These are phyloP conservation scores for Julus scanicus DNA, from an alignment of 2,888 invertebrate genomes.

Conservation along the genomic window DNA sequence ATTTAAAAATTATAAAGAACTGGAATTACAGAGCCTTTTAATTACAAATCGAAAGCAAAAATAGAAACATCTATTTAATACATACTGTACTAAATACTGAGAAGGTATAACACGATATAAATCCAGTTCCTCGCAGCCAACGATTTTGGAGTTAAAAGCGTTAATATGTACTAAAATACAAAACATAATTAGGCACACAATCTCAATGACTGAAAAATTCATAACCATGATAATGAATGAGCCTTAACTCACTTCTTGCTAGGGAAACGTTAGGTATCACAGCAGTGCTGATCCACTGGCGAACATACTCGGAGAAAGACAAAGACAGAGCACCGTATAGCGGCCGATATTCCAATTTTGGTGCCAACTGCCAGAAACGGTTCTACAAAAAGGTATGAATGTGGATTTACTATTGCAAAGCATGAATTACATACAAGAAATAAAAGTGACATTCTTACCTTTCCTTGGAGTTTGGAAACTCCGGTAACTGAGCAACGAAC, in stretches of 20 bases:
- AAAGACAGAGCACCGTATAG: not conserved
- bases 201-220: not conserved
- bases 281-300: not conserved
- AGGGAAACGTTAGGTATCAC: not conserved
- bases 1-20: no score
- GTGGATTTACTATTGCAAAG: not conserved
- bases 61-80: not conserved
- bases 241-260: not conserved
- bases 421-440: not conserved
- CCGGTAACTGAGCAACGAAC: not conserved
- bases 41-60: no score
- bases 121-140: not conserved
- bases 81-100: not conserved
- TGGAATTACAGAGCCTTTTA: no score
- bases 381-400: not conserved
- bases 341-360: not conserved
- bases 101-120: not conserved
- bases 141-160: not conserved
- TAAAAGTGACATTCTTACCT: not conserved
- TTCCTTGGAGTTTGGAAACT: not conserved
- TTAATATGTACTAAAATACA: not conserved
- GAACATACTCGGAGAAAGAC: not conserved
- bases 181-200: not conserved
- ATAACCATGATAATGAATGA: not conserved
- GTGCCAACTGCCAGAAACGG: slow-evolving; percentile 23